Evolutionary conservation across 2,113 vertebrate genomes (phyloP), one percentile per base, ranked within the genome.

Genomic region (human): DNA sequence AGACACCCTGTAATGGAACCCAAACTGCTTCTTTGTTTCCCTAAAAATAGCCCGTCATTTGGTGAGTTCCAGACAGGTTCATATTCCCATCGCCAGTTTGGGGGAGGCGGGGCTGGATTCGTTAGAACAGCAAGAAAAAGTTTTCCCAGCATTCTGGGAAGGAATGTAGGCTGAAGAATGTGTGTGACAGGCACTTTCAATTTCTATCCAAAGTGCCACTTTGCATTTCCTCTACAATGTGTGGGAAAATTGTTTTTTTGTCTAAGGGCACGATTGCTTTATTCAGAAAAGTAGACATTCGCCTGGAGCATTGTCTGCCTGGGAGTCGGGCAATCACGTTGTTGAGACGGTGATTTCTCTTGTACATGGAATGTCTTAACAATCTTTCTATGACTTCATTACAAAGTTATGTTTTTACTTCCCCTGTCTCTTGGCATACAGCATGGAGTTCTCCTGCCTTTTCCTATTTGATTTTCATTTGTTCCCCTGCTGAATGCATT

Each of bases 311-410:
- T 83, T 82, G 78, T 94, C 95, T 95, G 92, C 92, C 84, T 72
- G 90, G 92, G 94, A 93, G 92, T 82, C 59, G 59, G 97, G 96
- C 95, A 94, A 85, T 96, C 93, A 32, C 30, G 0, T 70, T 30
- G 23, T 10, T 43, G 88, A 96, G 95, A 96, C 3, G 7, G 81
- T 97, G 97, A 97, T 96, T 97, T 98, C 97, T 96, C 97, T 96
- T 95, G 90, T 94, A 92, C 87, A n/a, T 40, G 52, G 80, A 87
- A 73, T 97, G 97, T 97, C 97, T 95, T 97, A 91, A 94, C 95
- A 95, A 94, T 97, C 97, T 96, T 97, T 96, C 96, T 55, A 61
- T 96, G 97, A 93, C 94, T 97, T 97, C 97, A 90, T 97, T 97
- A 96, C 88, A 40, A 89, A 85, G 90, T 96, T 97, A 86, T 90